A percentile compares a stretch with the other conserved stretches of the same genome.
phyloP scores from a whole-genome alignment of 2,888 invertebrate species.

The Spialia ferax region DNA sequence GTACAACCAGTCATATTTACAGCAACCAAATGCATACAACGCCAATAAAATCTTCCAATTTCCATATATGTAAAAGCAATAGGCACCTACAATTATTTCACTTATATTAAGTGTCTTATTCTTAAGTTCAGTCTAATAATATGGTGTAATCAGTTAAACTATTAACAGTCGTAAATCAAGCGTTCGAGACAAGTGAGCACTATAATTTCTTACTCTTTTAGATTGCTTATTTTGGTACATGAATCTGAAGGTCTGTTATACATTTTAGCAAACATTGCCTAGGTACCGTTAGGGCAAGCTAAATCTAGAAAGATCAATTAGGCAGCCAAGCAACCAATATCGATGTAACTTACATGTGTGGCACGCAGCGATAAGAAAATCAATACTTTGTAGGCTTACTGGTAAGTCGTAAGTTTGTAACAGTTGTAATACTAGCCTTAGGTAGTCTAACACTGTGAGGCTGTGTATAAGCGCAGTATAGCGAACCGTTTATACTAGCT shows the following conservation, averaged over 20 bases:
- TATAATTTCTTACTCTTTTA: no score
- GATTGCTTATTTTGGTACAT: no score
- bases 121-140: no score
- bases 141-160: no score
- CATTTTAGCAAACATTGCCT: background rate
- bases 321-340: slow-evolving; percentile 30
- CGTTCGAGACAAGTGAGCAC: no score
- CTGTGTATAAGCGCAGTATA: background rate
- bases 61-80: no score
- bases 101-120: no score
- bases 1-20: no score
- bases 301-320: slow-evolving; percentile 18
- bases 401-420: slow-evolving; percentile 2
- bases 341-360: slow-evolving; percentile 28
- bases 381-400: slow-evolving; percentile 20
- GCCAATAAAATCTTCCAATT: no score
- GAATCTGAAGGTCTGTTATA: background rate
- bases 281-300: background rate
- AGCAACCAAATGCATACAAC: no score
- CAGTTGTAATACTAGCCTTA: slow-evolving; percentile 33
- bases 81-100: no score
- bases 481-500: background rate
- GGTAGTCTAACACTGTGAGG: background rate
- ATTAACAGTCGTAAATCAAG: background rate
- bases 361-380: slow-evolving; percentile 34